Conservation (phyloP, 2,888 invertebrate genomes). For the Hirtodrosophila histrioides region DNA sequence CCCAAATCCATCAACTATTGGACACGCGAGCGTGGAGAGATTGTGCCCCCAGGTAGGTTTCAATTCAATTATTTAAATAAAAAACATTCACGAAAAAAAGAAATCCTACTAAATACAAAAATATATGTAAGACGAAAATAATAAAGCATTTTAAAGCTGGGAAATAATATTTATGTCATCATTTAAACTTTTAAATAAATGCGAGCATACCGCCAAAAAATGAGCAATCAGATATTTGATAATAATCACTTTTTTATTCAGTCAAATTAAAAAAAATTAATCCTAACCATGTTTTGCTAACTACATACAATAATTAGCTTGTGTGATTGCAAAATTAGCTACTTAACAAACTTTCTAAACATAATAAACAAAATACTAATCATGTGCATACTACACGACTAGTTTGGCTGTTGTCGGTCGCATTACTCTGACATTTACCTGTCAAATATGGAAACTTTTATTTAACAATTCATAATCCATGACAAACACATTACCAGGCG, state of each 20-base stretch:
- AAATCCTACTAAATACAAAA: neutral
- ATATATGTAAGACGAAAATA: neutral
- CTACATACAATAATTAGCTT: too few relatives aligned
- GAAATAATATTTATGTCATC: too few relatives aligned
- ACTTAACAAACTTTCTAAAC: too few relatives aligned
- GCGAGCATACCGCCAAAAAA: too few relatives aligned
- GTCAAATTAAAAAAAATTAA: too few relatives aligned
- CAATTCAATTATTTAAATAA: constrained; percentile 49
- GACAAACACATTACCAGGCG: constrained; percentile 44
- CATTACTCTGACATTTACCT: constrained; percentile 8
- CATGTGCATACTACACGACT: neutral
- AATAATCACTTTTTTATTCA: too few relatives aligned
- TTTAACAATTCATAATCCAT: constrained; percentile 45
- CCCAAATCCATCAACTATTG: constrained; percentile 95
- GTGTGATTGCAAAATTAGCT: too few relatives aligned
- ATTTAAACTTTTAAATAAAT: too few relatives aligned
- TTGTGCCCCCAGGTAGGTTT: constrained; percentile 89
- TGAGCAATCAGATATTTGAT: too few relatives aligned
- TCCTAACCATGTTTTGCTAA: too few relatives aligned
- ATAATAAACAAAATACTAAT: neutral
- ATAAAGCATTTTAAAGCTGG: too few relatives aligned
- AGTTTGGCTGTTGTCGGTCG: neutral
- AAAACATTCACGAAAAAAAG: neutral
- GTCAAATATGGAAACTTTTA: constrained; percentile 21
- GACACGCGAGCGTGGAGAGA: constrained; percentile 90